Percentiles rank a stretch among this genome's conserved stretches.
Conservation (phyloP, 2,113 vertebrate genomes). For the Glaucidium brasilianum region DNA sequence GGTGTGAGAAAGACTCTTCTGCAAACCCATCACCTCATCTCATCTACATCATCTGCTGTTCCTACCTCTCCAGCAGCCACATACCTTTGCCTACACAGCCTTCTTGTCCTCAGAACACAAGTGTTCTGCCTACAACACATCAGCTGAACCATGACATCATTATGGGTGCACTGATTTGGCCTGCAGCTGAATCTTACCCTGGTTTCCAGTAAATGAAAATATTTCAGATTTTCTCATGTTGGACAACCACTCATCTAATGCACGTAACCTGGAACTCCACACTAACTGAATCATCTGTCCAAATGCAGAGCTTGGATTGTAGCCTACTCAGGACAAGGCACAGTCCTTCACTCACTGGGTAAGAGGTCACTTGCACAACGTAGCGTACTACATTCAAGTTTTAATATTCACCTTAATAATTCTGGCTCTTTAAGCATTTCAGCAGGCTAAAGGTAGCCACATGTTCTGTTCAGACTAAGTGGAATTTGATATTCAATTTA, state of each 20-base stretch:
- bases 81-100: neutral
- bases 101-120: neutral
- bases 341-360: neutral
- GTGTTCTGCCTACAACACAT: neutral
- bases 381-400: rapidly evolving
- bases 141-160: neutral
- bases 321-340: neutral
- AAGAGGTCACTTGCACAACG: neutral
- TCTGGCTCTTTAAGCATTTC: neutral
- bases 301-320: neutral
- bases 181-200: neutral
- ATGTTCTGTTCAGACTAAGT: neutral
- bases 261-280: neutral
- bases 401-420: neutral
- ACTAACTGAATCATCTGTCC: neutral
- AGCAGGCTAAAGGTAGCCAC: neutral
- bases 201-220: neutral
- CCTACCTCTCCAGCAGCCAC: neutral
- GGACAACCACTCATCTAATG: neutral
- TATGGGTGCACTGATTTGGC: neutral
- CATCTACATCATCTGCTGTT: neutral
- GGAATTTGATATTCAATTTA: neutral
- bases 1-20: neutral
- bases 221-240: neutral
- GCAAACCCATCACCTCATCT: neutral